Evolutionary conservation across 2,888 invertebrate genomes (phyloP), one percentile per base, ranked within the genome.

Genomic region (Callyntrura sp.): DNA sequence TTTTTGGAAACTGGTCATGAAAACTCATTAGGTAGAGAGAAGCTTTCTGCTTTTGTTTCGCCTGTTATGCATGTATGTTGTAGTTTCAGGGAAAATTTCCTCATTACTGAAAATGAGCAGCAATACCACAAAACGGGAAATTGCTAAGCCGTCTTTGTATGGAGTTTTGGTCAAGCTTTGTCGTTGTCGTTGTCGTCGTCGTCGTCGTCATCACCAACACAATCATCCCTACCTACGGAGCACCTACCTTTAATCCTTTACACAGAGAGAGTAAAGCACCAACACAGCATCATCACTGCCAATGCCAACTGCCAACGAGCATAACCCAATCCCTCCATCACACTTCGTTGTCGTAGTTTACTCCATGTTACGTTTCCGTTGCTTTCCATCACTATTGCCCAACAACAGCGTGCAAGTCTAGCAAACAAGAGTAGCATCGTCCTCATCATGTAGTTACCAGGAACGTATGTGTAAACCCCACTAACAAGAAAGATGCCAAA

Each of bases 331-430:
- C 76, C 73, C 73, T 73, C 45, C 70, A 55, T 73, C 48, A 73
- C 73, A 55, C 35, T 23, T 84, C 73, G 84, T 73, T 73, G 84
- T 70, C 84, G 84, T 84, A 57, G 57, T 84, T 84, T 57, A 45
- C 9, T 73, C 45, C 73, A 73, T 48, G 20, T 48, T 23, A 35
- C 68, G 11, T 3, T 14, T 35, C 25, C 9, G 45, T 28, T 73
- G 14, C 25, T 57, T 57, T 25, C 78, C 48, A 17, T 14, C 45
- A 45, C 25, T 20, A 57, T 73, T 55, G 25, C 55, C 35, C 84
- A 84, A 35, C 84, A 84, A 35, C 84, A 84, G 12, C 57, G 55
- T 2, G 35, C 35, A 35, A 35, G 35, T 4, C 35, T 35, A n/a
- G 57, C 57, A 9, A 79, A 43, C 57, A 79, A 25, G 28, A 65